These are phyloP conservation scores for Melanostoma scalare DNA, from an alignment of 2,888 invertebrate species.

Conservation along the genomic window DNA sequence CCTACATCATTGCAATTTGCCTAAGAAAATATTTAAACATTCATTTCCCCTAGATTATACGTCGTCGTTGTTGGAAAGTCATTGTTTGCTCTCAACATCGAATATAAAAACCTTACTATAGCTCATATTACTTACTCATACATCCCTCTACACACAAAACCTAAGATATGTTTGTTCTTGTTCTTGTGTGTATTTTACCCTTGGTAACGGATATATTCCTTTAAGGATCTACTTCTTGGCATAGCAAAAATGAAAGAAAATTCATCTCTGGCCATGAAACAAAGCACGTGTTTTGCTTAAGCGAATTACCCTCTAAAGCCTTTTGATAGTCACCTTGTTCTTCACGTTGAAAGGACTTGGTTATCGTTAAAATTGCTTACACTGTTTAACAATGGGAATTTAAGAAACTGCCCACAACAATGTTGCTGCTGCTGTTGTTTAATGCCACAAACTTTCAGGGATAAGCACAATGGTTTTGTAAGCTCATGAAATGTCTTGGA, in stretches of 20 bases:
- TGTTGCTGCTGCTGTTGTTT: slow-evolving; percentile 25
- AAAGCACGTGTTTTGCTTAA: slow-evolving; percentile 18
- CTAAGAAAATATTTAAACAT: slow-evolving; percentile 42
- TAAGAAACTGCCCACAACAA: slow-evolving; percentile 46
- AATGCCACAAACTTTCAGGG: slow-evolving; percentile 34
- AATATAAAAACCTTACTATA: neutral
- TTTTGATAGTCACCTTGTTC: slow-evolving; percentile 30
- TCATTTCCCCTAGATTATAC: slow-evolving; percentile 28
- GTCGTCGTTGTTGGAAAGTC: slow-evolving; percentile 5
- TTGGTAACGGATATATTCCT: slow-evolving; percentile 1
- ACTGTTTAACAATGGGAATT: slow-evolving; percentile 32
- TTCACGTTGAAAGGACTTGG: slow-evolving; percentile 25
- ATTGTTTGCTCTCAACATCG: slow-evolving; percentile 7
- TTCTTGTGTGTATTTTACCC: slow-evolving; percentile 9
- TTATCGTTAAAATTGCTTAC: slow-evolving; percentile 39
- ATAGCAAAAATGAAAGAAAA: slow-evolving; percentile 4
- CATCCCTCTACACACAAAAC: slow-evolving; percentile 11
- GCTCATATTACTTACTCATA: neutral
- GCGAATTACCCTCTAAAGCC: slow-evolving; percentile 30
- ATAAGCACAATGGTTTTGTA: slow-evolving; percentile 51
- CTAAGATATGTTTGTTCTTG: slow-evolving; percentile 20
- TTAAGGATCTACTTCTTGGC: slow-evolving; percentile 9
- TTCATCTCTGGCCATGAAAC: neutral
- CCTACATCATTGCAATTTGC: slow-evolving; percentile 19
- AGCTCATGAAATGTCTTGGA: slow-evolving; percentile 54